Evolutionary conservation across 2,888 invertebrate genomes (phyloP).

Genomic region (Eupithecia pulchellata): DNA sequence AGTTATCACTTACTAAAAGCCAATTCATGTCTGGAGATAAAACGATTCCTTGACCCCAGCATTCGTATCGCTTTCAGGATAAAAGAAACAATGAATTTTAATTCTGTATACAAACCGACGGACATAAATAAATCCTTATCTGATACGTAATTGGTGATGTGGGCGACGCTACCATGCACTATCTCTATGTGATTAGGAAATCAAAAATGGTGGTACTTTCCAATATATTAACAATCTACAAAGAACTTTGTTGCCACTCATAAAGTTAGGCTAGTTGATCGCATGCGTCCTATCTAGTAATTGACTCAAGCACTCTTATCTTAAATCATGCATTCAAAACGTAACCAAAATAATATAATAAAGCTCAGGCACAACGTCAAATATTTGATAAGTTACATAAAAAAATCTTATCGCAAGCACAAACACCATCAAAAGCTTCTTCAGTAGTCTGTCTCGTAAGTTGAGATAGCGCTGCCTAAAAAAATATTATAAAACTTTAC

Average conservation of each 20-base stretch:
- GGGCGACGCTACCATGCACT: slow-evolving; percentile 71
- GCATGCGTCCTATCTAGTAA: not conserved
- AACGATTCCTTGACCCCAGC: slow-evolving; percentile 75
- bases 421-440: slow-evolving; percentile 73
- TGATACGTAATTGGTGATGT: slow-evolving; percentile 82
- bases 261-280: not conserved
- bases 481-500: slow-evolving; percentile 66
- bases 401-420: slow-evolving; percentile 65
- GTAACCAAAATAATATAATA: slow-evolving; percentile 14
- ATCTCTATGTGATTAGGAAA: slow-evolving; percentile 66
- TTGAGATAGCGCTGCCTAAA: slow-evolving; percentile 64
- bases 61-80: slow-evolving; percentile 75
- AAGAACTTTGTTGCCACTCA: not conserved
- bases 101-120: slow-evolving; percentile 67
- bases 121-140: slow-evolving; percentile 82
- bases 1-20: slow-evolving; percentile 70
- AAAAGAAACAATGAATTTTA: slow-evolving; percentile 84
- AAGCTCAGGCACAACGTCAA: slow-evolving; percentile 23
- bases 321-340: not conserved
- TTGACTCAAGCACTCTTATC: not conserved
- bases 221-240: slow-evolving; percentile 30
- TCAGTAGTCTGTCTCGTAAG: slow-evolving; percentile 69
- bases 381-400: slow-evolving; percentile 35
- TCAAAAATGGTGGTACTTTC: slow-evolving; percentile 65
- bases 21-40: slow-evolving; percentile 82